Evolutionary conservation across 2,888 invertebrate species (phyloP), one percentile per base, ranked within the genome.

Genomic region (Cephus spinipes): DNA sequence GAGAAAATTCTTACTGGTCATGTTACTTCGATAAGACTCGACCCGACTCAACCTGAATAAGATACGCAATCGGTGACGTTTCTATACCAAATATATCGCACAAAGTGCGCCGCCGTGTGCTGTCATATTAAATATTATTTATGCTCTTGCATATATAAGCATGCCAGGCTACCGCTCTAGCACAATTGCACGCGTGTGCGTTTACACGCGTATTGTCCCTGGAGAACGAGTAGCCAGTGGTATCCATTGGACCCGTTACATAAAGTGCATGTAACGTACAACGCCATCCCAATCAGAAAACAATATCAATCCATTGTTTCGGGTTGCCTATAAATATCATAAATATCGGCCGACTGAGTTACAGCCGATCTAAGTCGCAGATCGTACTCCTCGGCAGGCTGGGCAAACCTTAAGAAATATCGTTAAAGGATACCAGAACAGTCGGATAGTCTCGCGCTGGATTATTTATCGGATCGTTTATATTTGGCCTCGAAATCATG

Each of bases 41-140:
- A 55, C 55, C 55, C 55, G 55, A 55, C 55, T 55, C 55, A 55
- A 55, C 77, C 77, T 76, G 81, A 80, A 78, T 81, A 87, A 90
- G 90, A 90, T 90, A 88, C 86, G 89, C 86, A 85, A 90, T 90
- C 89, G 87, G 86, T 90, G 90, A 91, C 90, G 85, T 91, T 90
- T 91, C 91, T 90, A 90, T 91, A 90, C 90, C 90, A 90, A 90
- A 91, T 91, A 90, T 88, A 90, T 89, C 88, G 87, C 84, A 90
- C 89, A 90, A 90, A 90, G 89, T 80, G 81, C 81, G 86, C 89
- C 89, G 89, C 89, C 83, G 82, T 82, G 79, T 85, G 76, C 84
- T 89, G 90, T 91, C 90, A 90, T 91, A 91, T 91, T 91, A 90
- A 91, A 91, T 91, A 91, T 91, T 91, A 91, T 91, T 91, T 91